phyloP scores from a whole-genome alignment of 1,140 invertebrate species.

The Ruditapes philippinarum region DNA sequence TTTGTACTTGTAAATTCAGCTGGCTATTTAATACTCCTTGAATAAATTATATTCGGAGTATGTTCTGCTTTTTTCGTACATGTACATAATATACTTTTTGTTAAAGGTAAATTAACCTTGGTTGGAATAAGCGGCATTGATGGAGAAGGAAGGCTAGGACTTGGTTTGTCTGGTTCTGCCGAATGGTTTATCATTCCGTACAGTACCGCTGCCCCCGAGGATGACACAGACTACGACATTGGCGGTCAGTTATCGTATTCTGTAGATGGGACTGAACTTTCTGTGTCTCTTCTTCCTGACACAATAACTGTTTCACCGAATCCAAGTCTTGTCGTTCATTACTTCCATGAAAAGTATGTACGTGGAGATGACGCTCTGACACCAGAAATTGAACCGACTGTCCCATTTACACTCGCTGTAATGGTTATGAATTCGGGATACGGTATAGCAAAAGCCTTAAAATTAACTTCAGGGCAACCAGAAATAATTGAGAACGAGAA shows the following conservation, averaged over 20 bases:
- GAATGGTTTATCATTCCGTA: constrained; percentile 73
- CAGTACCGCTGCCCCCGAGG: constrained; percentile 61
- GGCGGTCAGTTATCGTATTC: constrained; percentile 58
- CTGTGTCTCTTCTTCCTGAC: constrained; percentile 67
- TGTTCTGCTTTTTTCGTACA: too few relatives aligned
- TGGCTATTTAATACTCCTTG: too few relatives aligned
- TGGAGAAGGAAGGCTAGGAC: constrained; percentile 56
- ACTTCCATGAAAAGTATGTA: constrained; percentile 73
- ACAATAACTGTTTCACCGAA: constrained; percentile 72
- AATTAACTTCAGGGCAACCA: constrained; percentile 78
- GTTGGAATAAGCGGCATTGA: constrained; percentile 63
- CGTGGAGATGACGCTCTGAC: constrained; percentile 72
- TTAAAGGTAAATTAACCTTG: constrained; percentile 63
- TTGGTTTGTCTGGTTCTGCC: constrained; percentile 56
- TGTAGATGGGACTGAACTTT: constrained; percentile 62
- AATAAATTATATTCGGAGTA: too few relatives aligned
- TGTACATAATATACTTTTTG: too few relatives aligned
- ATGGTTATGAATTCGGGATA: constrained; percentile 74
- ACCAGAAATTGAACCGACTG: constrained; percentile 29
- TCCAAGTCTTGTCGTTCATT: constrained; percentile 68
- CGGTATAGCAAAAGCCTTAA: constrained; percentile 70
- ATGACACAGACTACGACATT: constrained; percentile 68
- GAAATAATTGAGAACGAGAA: constrained; percentile 80
- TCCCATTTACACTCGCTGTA: constrained; percentile 72
- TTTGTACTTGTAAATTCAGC: too few relatives aligned